Evolutionary conservation across 2,888 invertebrate species (phyloP).

Genomic region (Trachelus stipa): DNA sequence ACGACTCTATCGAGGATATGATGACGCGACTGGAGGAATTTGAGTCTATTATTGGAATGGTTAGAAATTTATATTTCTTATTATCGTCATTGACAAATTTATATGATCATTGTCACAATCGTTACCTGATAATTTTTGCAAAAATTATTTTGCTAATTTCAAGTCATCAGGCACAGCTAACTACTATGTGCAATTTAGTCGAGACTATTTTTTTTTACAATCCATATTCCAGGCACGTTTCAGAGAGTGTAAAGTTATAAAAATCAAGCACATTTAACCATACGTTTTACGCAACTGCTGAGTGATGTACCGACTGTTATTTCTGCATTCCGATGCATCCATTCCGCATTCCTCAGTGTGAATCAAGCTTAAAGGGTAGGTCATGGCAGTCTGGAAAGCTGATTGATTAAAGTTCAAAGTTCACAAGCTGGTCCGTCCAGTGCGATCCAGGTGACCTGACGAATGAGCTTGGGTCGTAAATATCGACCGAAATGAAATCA

Average conservation of each 20-base stretch:
- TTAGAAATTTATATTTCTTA: constrained; percentile 27
- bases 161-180: too few relatives aligned
- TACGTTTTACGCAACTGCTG: too few relatives aligned
- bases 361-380: not conserved
- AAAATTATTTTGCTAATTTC: not conserved
- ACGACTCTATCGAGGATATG: constrained; percentile 63
- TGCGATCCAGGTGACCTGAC: too few relatives aligned
- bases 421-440: not conserved
- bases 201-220: too few relatives aligned
- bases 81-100: not conserved
- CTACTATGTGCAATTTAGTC: too few relatives aligned
- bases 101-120: not conserved
- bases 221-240: too few relatives aligned
- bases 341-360: not conserved
- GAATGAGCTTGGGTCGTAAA: not conserved
- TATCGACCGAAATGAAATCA: not conserved
- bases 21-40: constrained; percentile 65
- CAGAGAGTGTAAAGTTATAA: too few relatives aligned
- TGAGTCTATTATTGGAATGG: constrained; percentile 64
- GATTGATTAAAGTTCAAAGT: not conserved
- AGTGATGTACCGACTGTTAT: too few relatives aligned
- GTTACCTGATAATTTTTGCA: not conserved
- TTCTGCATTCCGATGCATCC: not conserved
- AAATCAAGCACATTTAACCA: too few relatives aligned
- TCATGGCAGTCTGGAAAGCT: not conserved